Conservation (phyloP, 2,888 invertebrate species). For the Rhingia campestris region DNA sequence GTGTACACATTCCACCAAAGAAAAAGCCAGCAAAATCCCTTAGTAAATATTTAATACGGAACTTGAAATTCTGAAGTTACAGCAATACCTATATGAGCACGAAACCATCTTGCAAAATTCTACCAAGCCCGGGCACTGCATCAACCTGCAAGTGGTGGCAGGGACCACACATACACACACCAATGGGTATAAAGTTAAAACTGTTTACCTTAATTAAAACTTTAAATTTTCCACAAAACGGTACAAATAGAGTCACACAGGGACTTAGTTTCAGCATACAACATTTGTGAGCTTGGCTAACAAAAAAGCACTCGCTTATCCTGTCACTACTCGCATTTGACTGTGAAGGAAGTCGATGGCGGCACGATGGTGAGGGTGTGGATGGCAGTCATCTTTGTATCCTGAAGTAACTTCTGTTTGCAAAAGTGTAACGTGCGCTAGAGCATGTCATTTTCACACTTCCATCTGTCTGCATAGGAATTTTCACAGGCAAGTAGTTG, state of each 20-base stretch:
- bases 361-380: neutral
- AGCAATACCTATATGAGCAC: neutral
- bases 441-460: constrained; percentile 67
- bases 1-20: constrained; percentile 18
- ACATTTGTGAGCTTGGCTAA: constrained; percentile 4
- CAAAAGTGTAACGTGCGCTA: constrained; percentile 44
- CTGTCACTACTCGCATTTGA: neutral
- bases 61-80: constrained; percentile 41
- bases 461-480: constrained; percentile 47
- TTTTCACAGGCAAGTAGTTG: constrained; percentile 22
- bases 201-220: constrained; percentile 72
- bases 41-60: constrained; percentile 65
- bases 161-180: constrained; percentile 5
- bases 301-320: constrained; percentile 54
- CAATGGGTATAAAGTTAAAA: constrained; percentile 60
- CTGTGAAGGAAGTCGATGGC: constrained; percentile 12
- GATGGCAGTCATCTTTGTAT: constrained; percentile 40
- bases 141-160: constrained; percentile 41
- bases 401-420: constrained; percentile 48
- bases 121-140: constrained; percentile 7
- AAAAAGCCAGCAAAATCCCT: constrained; percentile 47
- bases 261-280: constrained; percentile 41
- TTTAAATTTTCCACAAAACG: constrained; percentile 64
- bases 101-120: neutral
- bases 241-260: constrained; percentile 31